A percentile compares a stretch with the other conserved stretches of the same genome.
phyloP scores from a whole-genome alignment of 2,888 invertebrate species.

The Metopia argyrocephala region DNA sequence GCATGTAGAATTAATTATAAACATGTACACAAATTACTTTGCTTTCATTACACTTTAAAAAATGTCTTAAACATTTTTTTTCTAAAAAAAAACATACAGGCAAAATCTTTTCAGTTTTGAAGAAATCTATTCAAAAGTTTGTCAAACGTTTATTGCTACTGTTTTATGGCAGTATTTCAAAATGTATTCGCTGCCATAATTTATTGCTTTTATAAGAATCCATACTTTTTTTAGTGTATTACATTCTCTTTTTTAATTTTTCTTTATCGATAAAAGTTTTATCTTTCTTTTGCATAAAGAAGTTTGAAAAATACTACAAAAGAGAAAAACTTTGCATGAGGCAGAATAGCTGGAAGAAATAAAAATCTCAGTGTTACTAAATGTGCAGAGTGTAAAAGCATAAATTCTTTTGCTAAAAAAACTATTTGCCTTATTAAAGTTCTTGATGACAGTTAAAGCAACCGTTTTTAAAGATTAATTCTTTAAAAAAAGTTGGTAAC shows the following conservation, averaged over 20 bases:
- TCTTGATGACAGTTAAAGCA: too few relatives aligned
- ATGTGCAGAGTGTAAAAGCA: slow-evolving; percentile 20
- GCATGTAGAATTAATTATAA: slow-evolving; percentile 58
- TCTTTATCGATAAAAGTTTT: slow-evolving; percentile 26
- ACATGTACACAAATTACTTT: slow-evolving; percentile 34
- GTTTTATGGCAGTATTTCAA: too few relatives aligned
- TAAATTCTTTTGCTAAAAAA: not conserved
- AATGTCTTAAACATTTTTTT: not conserved
- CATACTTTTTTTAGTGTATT: slow-evolving; percentile 18
- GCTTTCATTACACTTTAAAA: slow-evolving; percentile 18
- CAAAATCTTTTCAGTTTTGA: too few relatives aligned
- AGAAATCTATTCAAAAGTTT: not conserved
- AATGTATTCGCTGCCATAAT: too few relatives aligned
- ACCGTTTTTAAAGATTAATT: too few relatives aligned
- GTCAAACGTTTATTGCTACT: too few relatives aligned
- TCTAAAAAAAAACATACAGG: not conserved
- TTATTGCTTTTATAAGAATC: too few relatives aligned
- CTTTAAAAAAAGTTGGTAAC: too few relatives aligned
- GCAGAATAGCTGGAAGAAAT: slow-evolving; percentile 4
- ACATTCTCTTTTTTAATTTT: slow-evolving; percentile 4
- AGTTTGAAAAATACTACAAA: slow-evolving; percentile 3
- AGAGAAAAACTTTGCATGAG: slow-evolving; percentile 22
- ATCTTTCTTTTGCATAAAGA: slow-evolving; percentile 15
- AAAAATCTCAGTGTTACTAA: not conserved
- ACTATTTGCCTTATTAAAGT: too few relatives aligned